Evolutionary conservation across 37 sponge, comb jelly and placozoan genomes (phyloP).

Genomic region (Beroe ovata): DNA sequence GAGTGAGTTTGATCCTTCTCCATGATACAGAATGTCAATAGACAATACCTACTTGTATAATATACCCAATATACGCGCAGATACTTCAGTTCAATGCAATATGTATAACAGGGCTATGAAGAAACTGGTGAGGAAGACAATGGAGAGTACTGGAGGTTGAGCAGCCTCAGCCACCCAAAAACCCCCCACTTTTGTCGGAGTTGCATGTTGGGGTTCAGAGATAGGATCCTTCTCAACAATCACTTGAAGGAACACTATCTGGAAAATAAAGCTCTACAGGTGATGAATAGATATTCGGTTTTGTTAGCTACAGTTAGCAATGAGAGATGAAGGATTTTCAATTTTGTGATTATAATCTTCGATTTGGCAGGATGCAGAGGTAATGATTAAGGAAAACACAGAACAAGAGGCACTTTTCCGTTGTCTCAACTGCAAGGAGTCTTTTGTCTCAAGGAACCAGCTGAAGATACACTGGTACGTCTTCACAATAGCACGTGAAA

Average conservation of each 20-base stretch:
- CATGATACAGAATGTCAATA: neutral
- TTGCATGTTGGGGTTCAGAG: conserved; percentile 63
- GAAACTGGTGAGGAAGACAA: conserved; percentile 10
- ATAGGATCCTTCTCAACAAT: conserved; percentile 36
- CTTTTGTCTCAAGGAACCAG: conserved; percentile 18
- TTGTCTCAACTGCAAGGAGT: conserved; percentile 44
- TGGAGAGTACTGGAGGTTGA: conserved; percentile 34
- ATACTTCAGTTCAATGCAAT: too few relatives aligned
- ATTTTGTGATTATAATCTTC: too few relatives aligned
- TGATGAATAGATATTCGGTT: too few relatives aligned
- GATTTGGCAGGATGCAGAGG: neutral
- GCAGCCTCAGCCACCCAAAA: conserved; percentile 25
- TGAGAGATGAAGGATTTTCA: too few relatives aligned
- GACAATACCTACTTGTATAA: neutral
- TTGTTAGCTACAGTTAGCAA: too few relatives aligned
- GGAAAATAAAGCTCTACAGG: conserved; percentile 31
- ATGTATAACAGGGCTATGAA: conserved; percentile 25
- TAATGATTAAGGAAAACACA: neutral
- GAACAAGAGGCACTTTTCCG: conserved; percentile 1
- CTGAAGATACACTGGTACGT: conserved; percentile 60
- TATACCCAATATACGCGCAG: too few relatives aligned
- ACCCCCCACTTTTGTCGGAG: conserved; percentile 53
- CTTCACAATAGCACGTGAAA: neutral
- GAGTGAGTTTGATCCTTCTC: neutral
- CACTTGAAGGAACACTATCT: conserved; percentile 49